Percentiles rank a stretch among this genome's conserved stretches.
Conservation (phyloP, 2,113 vertebrate species). For the Phylloscopus whistleri region DNA sequence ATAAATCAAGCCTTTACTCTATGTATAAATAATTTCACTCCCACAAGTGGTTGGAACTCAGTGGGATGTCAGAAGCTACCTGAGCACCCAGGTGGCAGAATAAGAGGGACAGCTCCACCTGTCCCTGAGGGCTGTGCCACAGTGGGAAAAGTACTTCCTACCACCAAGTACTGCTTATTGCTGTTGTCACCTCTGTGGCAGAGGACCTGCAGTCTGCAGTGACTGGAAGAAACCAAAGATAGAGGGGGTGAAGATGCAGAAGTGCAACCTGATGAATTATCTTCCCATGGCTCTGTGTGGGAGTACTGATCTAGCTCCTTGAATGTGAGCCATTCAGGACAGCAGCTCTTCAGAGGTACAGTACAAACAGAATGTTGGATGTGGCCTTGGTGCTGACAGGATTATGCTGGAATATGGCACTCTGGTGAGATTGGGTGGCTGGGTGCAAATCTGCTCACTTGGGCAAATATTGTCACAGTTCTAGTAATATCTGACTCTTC, state of each 20-base stretch:
- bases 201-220: accelerated
- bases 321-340: background rate
- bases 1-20: background rate
- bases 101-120: background rate
- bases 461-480: background rate
- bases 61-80: background rate
- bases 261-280: background rate
- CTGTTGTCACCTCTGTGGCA: background rate
- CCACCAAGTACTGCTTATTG: background rate
- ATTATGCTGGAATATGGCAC: background rate
- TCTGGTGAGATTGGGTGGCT: background rate
- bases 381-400: background rate
- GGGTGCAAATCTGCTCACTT: background rate
- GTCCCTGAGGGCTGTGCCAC: background rate
- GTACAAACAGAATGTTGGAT: background rate
- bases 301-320: background rate
- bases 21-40: background rate
- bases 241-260: background rate
- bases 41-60: background rate
- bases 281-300: background rate
- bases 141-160: background rate
- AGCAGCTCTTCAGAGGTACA: background rate
- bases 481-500: background rate
- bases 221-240: background rate
- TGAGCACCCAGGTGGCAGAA: background rate